Evolutionary conservation across 2,888 invertebrate genomes (phyloP).

Genomic region (Nezara viridula): DNA sequence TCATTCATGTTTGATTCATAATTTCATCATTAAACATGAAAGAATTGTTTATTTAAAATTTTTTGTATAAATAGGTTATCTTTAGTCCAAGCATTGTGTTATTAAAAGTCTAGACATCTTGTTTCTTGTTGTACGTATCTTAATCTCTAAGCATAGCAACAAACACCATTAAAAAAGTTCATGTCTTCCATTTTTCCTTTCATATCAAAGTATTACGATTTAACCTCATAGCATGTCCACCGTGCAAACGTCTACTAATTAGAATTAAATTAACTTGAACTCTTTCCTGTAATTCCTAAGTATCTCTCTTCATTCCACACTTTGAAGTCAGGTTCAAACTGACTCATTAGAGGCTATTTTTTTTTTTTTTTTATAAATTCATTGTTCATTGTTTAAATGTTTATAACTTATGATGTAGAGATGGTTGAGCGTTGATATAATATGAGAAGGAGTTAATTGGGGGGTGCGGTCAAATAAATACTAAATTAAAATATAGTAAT

Average conservation of each 20-base stretch:
- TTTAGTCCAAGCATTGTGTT: background rate
- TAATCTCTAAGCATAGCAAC: background rate
- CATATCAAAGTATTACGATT: background rate
- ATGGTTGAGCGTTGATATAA: too few species aligned
- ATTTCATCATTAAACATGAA: background rate
- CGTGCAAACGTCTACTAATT: background rate
- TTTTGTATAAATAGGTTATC: background rate
- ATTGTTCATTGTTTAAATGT: background rate
- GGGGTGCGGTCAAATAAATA: too few species aligned
- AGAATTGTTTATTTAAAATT: background rate
- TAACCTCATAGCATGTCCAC: background rate
- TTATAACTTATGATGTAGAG: too few species aligned
- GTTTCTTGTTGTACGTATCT: background rate
- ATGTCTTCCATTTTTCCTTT: background rate
- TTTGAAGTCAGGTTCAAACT: background rate
- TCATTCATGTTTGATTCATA: background rate
- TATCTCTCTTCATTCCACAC: background rate
- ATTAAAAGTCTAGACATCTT: background rate
- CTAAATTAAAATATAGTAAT: too few species aligned
- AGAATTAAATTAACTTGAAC: slow-evolving; percentile 1
- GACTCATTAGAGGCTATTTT: background rate
- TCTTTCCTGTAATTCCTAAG: background rate
- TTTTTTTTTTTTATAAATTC: background rate
- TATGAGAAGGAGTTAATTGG: too few species aligned
- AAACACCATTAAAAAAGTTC: background rate